phyloP scores from a whole-genome alignment of 2,113 vertebrate species.

The Brachypteracias leptosomus region DNA sequence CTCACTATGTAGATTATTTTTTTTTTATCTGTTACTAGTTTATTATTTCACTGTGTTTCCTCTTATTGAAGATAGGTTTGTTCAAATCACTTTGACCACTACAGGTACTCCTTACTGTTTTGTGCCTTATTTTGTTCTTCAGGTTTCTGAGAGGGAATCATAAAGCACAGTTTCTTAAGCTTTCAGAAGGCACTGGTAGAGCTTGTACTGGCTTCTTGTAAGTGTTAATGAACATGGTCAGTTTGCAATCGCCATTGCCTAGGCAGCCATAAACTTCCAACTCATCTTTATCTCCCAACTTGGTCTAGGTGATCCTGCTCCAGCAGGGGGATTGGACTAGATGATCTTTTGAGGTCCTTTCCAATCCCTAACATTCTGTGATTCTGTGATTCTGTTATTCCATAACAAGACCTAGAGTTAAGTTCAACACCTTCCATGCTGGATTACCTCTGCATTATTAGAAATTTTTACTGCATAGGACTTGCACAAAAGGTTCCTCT shows the following conservation, averaged over 20 bases:
- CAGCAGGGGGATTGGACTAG: no score
- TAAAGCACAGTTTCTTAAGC: neutral
- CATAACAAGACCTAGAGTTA: neutral
- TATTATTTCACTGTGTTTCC: neutral
- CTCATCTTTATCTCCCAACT: neutral
- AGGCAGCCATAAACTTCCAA: neutral
- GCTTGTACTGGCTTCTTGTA: neutral
- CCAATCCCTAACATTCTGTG: no score
- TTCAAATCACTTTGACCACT: neutral
- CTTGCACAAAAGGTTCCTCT: neutral
- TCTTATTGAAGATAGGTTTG: neutral
- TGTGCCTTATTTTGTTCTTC: neutral
- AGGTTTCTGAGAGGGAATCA: neutral
- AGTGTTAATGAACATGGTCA: neutral
- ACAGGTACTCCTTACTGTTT: neutral
- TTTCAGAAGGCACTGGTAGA: neutral
- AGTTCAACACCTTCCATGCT: neutral
- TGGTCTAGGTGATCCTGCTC: no score
- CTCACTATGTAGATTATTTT: neutral
- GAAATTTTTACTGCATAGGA: neutral
- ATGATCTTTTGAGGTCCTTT: no score
- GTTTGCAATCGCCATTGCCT: neutral
- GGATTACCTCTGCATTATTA: neutral
- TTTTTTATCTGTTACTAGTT: neutral
- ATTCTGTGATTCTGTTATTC: no score